Conservation (phyloP, 2,113 vertebrate genomes). For the Tichodroma muraria region DNA sequence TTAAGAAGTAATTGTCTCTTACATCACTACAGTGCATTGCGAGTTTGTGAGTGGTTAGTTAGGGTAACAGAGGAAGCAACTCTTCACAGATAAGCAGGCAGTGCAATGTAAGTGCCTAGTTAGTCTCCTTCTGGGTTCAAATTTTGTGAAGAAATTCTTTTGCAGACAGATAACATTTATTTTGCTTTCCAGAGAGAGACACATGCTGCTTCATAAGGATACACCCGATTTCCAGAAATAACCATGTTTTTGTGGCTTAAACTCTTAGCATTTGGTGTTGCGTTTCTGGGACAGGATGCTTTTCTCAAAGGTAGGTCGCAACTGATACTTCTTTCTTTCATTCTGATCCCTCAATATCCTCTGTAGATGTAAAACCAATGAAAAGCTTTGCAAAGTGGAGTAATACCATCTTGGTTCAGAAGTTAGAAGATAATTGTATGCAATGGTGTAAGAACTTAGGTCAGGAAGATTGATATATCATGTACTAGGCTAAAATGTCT, state of each 20-base stretch:
- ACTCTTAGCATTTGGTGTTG: slow-evolving; percentile 71
- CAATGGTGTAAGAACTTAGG: neutral
- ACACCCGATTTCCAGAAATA: slow-evolving; percentile 75
- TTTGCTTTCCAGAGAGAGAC: slow-evolving; percentile 72
- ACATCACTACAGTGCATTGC: slow-evolving; percentile 74
- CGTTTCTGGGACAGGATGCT: slow-evolving; percentile 56
- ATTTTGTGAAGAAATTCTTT: slow-evolving; percentile 13
- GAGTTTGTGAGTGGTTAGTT: slow-evolving; percentile 70
- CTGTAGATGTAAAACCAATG: neutral
- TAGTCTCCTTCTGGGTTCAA: slow-evolving; percentile 29
- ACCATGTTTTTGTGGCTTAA: slow-evolving; percentile 78
- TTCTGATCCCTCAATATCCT: neutral
- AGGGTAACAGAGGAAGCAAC: slow-evolving; percentile 79
- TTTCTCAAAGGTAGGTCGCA: slow-evolving; percentile 60
- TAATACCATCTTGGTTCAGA: neutral
- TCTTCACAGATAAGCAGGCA: slow-evolving; percentile 72
- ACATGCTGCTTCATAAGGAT: slow-evolving; percentile 75
- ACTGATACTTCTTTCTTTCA: neutral
- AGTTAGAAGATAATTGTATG: neutral
- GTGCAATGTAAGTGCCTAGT: slow-evolving; percentile 61
- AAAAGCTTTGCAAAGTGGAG: neutral
- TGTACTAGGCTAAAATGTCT: neutral
- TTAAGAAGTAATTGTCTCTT: slow-evolving; percentile 76
- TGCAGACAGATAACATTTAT: slow-evolving; percentile 48
- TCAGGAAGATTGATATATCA: neutral